Conservation (phyloP, 2,797 vertebrate genomes). For the Brachyrhaphis roseni region DNA sequence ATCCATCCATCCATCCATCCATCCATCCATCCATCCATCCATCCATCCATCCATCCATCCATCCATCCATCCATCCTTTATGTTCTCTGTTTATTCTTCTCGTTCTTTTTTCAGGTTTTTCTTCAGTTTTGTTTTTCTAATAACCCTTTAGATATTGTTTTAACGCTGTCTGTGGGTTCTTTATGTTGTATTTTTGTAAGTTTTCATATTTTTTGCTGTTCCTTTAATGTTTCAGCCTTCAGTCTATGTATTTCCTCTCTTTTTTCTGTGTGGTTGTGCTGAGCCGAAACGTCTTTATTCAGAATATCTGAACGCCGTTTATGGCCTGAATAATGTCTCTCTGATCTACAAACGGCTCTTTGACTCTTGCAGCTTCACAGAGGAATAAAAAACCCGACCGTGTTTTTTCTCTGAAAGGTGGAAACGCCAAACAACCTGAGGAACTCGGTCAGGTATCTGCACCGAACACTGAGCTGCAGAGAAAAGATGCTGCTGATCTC, state of each 20-base stretch:
- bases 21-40: too few relatives aligned
- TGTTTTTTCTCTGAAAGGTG: too few relatives aligned
- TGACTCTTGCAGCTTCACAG: not conserved
- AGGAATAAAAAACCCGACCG: not conserved
- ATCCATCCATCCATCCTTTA: not conserved
- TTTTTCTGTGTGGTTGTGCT: not conserved
- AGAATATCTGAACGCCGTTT: not conserved
- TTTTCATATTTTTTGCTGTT: not conserved
- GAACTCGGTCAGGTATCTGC: not conserved
- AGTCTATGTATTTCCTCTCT: not conserved
- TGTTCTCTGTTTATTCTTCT: too few relatives aligned
- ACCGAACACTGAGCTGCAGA: not conserved
- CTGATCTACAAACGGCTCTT: constrained; percentile 1
- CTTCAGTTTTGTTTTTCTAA: not conserved
- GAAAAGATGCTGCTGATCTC: not conserved
- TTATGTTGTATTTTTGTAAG: not conserved
- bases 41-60: not conserved
- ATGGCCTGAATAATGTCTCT: not conserved
- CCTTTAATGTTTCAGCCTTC: not conserved
- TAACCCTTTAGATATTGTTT: not conserved
- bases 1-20: too few relatives aligned
- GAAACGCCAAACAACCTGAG: not conserved
- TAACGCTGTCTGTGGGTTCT: not conserved
- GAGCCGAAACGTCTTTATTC: not conserved
- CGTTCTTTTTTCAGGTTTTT: too few relatives aligned